A percentile compares a stretch with the other conserved stretches of the same genome.
These are phyloP conservation scores for Pectinophora gossypiella DNA, from an alignment of 1,140 invertebrate genomes.

Conservation along the genomic window DNA sequence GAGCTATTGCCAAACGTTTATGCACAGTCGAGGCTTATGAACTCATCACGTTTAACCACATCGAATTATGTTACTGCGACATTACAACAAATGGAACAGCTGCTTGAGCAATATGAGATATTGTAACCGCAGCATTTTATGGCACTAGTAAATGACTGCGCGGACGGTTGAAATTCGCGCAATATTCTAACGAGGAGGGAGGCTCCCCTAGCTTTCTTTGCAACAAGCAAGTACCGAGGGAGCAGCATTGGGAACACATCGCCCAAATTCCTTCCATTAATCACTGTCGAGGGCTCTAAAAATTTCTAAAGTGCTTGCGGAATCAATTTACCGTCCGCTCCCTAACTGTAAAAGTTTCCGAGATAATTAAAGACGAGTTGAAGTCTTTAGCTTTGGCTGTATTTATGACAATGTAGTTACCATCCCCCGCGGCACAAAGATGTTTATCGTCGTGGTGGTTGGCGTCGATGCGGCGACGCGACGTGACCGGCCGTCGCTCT, in stretches of 20 bases:
- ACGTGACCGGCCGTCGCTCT: background rate
- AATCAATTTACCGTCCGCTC: constrained; percentile 65
- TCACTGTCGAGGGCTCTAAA: constrained; percentile 69
- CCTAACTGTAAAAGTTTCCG: constrained; percentile 52
- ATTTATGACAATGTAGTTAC: background rate
- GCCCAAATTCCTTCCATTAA: constrained; percentile 67
- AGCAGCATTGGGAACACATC: constrained; percentile 34
- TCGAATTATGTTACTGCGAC: constrained; percentile 42
- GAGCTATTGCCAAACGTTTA: constrained; percentile 33
- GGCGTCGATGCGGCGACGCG: background rate
- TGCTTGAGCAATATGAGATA: constrained; percentile 43
- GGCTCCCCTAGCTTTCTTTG: constrained; percentile 48
- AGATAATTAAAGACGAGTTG: constrained; percentile 57
- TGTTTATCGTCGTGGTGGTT: no score
- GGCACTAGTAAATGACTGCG: constrained; percentile 49
- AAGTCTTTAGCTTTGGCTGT: constrained; percentile 17
- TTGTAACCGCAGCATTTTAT: constrained; percentile 52
- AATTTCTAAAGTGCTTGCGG: constrained; percentile 63
- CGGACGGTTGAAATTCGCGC: constrained; percentile 15
- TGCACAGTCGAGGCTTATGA: constrained; percentile 34
- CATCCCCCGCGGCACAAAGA: no score
- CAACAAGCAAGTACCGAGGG: constrained; percentile 25
- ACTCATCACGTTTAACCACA: constrained; percentile 60
- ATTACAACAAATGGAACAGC: constrained; percentile 33
- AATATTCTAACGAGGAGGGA: constrained; percentile 35